Evolutionary conservation across 2,113 vertebrate genomes (phyloP).

Genomic region (Megaptera novaeangliae): DNA sequence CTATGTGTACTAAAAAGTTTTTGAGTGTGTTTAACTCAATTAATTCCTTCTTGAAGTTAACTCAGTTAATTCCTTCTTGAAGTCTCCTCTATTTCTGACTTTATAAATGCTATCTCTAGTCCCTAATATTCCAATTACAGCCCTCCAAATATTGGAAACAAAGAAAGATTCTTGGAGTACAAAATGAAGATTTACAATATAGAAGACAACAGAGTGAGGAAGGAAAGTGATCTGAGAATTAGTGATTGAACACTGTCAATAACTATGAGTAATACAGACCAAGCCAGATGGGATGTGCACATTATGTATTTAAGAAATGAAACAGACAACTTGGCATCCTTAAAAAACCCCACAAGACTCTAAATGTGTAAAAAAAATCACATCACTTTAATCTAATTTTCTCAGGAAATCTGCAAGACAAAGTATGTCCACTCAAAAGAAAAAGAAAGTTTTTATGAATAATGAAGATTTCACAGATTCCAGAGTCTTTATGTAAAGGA

Average conservation of each 20-base stretch:
- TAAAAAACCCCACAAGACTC: not conserved
- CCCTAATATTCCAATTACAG: not conserved
- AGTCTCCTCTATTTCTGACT: not conserved
- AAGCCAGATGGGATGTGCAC: not conserved
- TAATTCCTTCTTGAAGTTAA: not conserved
- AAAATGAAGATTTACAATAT: not conserved
- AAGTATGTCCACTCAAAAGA: not conserved
- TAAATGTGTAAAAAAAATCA: slow-evolving; percentile 1
- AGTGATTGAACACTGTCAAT: not conserved
- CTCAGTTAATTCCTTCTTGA: not conserved
- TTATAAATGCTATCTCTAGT: not conserved
- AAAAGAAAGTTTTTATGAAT: slow-evolving; percentile 7
- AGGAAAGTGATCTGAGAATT: not conserved
- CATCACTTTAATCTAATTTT: not conserved
- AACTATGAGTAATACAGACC: not conserved
- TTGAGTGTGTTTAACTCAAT: not conserved
- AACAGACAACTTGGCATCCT: not conserved
- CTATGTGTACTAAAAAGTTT: not conserved
- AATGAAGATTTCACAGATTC: slow-evolving; percentile 4
- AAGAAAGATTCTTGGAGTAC: not conserved
- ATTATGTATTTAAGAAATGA: not conserved
- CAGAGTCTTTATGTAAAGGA: not conserved
- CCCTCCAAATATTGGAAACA: not conserved
- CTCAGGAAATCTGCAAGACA: not conserved
- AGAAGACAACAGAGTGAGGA: not conserved